A percentile compares a stretch with the other conserved stretches of the same genome.
phyloP scores from a whole-genome alignment of 2,797 vertebrate genomes.

The Echiichthys vipera region DNA sequence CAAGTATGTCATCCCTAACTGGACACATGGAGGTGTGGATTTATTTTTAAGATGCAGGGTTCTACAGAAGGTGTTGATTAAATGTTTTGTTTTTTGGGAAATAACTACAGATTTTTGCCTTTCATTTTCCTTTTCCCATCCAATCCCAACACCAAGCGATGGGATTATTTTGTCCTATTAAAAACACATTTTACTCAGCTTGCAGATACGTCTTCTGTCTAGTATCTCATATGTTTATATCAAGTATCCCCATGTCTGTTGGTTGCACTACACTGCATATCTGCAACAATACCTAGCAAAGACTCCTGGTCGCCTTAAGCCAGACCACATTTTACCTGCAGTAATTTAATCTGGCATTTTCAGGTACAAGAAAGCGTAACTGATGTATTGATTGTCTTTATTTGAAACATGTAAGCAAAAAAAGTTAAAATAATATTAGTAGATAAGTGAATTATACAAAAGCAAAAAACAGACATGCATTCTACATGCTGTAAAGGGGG shows the following conservation, averaged over 20 bases:
- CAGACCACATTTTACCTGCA: background rate
- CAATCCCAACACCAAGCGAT: background rate
- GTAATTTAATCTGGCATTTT: background rate
- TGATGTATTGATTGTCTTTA: too few species aligned
- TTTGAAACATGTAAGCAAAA: too few species aligned
- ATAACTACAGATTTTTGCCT: too few species aligned
- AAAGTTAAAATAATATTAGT: too few species aligned
- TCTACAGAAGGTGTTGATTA: background rate
- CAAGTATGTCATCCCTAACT: slow-evolving; percentile 1
- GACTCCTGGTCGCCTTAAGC: background rate
- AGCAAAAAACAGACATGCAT: too few species aligned
- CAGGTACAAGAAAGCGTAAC: background rate
- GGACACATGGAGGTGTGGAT: background rate
- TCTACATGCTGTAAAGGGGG: too few species aligned
- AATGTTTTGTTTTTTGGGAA: background rate
- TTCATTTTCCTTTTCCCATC: background rate
- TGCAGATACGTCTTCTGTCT: background rate
- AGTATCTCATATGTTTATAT: background rate
- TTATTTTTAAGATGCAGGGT: background rate
- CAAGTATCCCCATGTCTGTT: background rate
- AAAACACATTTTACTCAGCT: background rate
- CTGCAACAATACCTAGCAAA: background rate
- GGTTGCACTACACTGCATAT: background rate
- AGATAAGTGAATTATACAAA: too few species aligned
- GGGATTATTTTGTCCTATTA: accelerated